These are phyloP conservation scores for Caenorhabditis panamensis DNA, from an alignment of 2,888 invertebrate species.

Conservation along the genomic window DNA sequence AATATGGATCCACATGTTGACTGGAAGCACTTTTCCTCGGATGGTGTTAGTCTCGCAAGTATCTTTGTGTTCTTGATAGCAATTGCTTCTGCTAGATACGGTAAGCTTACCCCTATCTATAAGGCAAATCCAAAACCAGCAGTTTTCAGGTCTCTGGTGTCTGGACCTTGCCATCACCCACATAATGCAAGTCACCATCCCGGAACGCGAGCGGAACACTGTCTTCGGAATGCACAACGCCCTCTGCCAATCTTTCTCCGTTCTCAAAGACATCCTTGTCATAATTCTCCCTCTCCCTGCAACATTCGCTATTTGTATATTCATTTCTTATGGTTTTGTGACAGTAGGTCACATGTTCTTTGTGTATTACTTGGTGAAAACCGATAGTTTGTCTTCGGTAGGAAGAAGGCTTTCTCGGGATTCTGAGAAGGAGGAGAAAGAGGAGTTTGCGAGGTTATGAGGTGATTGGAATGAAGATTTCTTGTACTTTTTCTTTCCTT, in stretches of 20 bases:
- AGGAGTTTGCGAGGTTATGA: conserved; percentile 37
- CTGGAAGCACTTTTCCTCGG: conserved; percentile 70
- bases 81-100: conserved; percentile 74
- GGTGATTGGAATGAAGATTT: not conserved
- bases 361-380: conserved; percentile 62
- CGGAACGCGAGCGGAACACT: conserved; percentile 73
- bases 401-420: conserved; percentile 36
- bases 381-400: conserved; percentile 39
- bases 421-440: conserved; percentile 28
- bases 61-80: conserved; percentile 77
- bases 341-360: conserved; percentile 62
- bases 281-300: conserved; percentile 55
- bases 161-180: conserved; percentile 78
- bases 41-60: conserved; percentile 69
- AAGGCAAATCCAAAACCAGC: too few species aligned
- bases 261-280: conserved; percentile 66
- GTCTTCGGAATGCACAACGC: conserved; percentile 79
- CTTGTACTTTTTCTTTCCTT: too few species aligned
- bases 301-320: conserved; percentile 61
- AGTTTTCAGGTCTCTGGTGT: conserved; percentile 65
- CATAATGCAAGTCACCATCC: conserved; percentile 76
- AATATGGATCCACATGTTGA: conserved; percentile 56
- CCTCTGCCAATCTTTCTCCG: conserved; percentile 75
- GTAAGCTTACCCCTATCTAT: too few species aligned
- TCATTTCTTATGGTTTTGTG: conserved; percentile 64